Evolutionary conservation across 2,113 vertebrate genomes (phyloP), one percentile per base, ranked within the genome.

Genomic region (Psilopogon haemacephalus): DNA sequence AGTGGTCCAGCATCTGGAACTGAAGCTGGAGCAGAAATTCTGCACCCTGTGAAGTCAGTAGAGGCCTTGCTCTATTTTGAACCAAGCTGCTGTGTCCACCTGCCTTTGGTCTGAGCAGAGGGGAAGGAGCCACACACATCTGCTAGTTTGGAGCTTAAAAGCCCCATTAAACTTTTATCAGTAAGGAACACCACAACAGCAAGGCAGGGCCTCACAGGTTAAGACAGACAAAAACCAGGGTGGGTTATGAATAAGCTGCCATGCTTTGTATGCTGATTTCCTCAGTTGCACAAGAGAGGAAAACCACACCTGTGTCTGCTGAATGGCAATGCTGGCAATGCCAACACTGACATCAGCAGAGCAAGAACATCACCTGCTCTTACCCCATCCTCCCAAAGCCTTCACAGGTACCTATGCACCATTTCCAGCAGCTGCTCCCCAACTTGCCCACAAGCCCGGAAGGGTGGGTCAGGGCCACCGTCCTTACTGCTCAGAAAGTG

Each of bases 401-500:
- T 54, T 64, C 2, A 0, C 1, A 1, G 64, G 69, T 74, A 11
- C 28, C n/a, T 54, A 8, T 63, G 37, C 67, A 8, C 11, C 0
- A 0, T 68, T 71, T 37, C 64, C 64, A 56, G 69, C 15, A 5
- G 15, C 54, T 37, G 54, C 50, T 80, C 50, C 59, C n/a, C 1
- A 0, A 4, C 0, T 1, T 77, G 52, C 35, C 42, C 15, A 1
- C 9, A 1, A 2, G 28, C 54, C 17, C 21, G 44, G 68, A 56
- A 9, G 7, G 50, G 8, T 8, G 0, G 15, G 28, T 2, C 3
- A 67, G 33, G 14, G 30, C 32, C 44, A 8, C 46, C 76, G 50
- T 32, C 21, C 60, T 38, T n/a, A 11, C 58, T 68, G 63, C 70
- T 46, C 55, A 30, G 60, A 35, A 46, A 35, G 40, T 0, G 0